Percentiles rank a stretch among this genome's conserved stretches.
phyloP scores from a whole-genome alignment of 2,797 vertebrate genomes.

The Bradypus variegatus region DNA sequence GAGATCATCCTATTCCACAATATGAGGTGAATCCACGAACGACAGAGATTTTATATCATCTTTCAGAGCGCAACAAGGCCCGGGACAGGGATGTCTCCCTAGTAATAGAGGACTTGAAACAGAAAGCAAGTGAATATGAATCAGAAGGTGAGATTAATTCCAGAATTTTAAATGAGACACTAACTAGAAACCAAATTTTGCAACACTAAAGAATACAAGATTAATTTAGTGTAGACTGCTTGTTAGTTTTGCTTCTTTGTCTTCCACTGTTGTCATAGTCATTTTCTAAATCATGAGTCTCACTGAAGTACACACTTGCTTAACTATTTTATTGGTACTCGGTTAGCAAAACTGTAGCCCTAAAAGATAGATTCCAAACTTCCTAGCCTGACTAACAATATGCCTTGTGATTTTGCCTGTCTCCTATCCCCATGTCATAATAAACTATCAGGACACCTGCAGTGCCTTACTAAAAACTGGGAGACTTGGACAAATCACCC shows the following conservation, averaged over 20 bases:
- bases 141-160: conserved; percentile 76
- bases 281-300: neutral
- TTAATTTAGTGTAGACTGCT: neutral
- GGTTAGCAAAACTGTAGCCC: neutral
- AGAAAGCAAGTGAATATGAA: conserved; percentile 77
- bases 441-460: neutral
- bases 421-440: neutral
- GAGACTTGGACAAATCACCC: neutral
- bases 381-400: neutral
- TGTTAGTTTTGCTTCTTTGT: neutral
- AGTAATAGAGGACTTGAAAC: conserved; percentile 77
- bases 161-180: neutral
- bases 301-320: neutral
- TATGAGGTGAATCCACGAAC: conserved; percentile 81
- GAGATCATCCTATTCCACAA: conserved; percentile 69
- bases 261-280: neutral
- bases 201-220: neutral
- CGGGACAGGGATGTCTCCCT: conserved; percentile 75
- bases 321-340: neutral
- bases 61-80: conserved; percentile 73
- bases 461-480: neutral
- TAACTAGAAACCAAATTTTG: neutral
- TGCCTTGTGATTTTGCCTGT: neutral
- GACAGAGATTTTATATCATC: conserved; percentile 76
- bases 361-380: neutral